Evolutionary conservation across 2,113 vertebrate genomes (phyloP), one percentile per base, ranked within the genome.

Genomic region (Cyanistes caeruleus): DNA sequence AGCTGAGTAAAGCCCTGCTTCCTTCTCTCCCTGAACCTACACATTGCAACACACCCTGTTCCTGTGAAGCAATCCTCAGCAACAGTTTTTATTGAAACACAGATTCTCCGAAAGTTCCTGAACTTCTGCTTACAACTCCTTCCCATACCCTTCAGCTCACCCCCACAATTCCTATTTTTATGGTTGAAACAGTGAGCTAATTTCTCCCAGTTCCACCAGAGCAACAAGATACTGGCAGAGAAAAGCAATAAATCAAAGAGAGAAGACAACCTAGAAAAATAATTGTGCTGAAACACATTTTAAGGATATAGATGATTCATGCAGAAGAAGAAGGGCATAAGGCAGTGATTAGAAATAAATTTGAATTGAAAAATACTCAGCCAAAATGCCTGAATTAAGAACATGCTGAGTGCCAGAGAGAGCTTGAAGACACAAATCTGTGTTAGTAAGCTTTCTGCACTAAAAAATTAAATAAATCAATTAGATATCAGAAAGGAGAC

Each of bases 401-500:
- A 75, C 48, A 21, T 1, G 39, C 72, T 15, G 56, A 83, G 35
- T 3, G 1, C 25, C 58, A 95, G 44, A 28, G 53, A 48, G 46
- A 79, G 39, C 41, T 64, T 19, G 1, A 52, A 77, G 64, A 84
- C 44, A 51, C 44, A 65, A 39, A n/a, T 59, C 17, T 22, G 52
- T 53, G 49, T 39, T 85, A 70, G 70, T 63, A 22, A 86, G 72
- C 76, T 85, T 84, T 89, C 33, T 77, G n/a, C 8, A 2, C n/a
- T 37, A 87, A 77, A 67, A 58, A 93, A 85, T 59, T 86, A 86
- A 85, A 62, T 58, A 48, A 88, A 93, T 68, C 92, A 90, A 92
- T 94, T 90, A 63, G 53, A 89, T 93, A 95, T 80, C 77, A 89
- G 73, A 89, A 90, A 67, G 59, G 23, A 95, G 75, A 39, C 59